A percentile compares a stretch with the other conserved stretches of the same genome.
Evolutionary conservation across 1,140 invertebrate genomes (phyloP).

Genomic region (Cydia strobilella): DNA sequence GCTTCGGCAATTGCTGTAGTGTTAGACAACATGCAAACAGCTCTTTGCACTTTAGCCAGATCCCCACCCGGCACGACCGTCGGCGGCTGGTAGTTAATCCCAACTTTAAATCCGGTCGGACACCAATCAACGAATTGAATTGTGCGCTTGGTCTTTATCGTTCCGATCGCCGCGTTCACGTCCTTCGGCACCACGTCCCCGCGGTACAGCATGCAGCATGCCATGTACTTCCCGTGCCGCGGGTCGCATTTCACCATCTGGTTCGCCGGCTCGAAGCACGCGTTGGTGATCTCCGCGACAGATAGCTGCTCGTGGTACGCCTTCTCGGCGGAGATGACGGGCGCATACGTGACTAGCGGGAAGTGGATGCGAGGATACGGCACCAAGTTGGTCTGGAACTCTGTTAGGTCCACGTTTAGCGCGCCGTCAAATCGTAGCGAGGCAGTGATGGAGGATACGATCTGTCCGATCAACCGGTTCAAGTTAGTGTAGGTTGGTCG

Average conservation of each 20-base stretch:
- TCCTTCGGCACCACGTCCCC: slow-evolving; percentile 89
- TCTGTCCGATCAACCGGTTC: slow-evolving; percentile 91
- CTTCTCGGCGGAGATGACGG: slow-evolving; percentile 91
- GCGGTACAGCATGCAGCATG: slow-evolving; percentile 90
- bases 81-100: slow-evolving; percentile 89
- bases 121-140: slow-evolving; percentile 96
- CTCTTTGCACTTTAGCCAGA: slow-evolving; percentile 87
- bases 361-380: slow-evolving; percentile 92
- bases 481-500: slow-evolving; percentile 90
- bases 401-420: slow-evolving; percentile 92
- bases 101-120: slow-evolving; percentile 91
- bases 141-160: slow-evolving; percentile 90
- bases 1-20: slow-evolving; percentile 91
- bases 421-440: slow-evolving; percentile 82
- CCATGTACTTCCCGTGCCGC: slow-evolving; percentile 94
- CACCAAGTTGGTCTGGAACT: slow-evolving; percentile 94
- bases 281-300: slow-evolving; percentile 92
- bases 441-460: slow-evolving; percentile 93
- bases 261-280: slow-evolving; percentile 93
- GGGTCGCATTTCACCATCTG: slow-evolving; percentile 96
- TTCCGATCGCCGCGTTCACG: slow-evolving; percentile 91
- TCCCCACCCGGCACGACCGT: slow-evolving; percentile 92
- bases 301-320: slow-evolving; percentile 91
- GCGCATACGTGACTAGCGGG: slow-evolving; percentile 92
- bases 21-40: slow-evolving; percentile 93